phyloP scores from a whole-genome alignment of 2,113 vertebrate species.

The Morone chrysops region DNA sequence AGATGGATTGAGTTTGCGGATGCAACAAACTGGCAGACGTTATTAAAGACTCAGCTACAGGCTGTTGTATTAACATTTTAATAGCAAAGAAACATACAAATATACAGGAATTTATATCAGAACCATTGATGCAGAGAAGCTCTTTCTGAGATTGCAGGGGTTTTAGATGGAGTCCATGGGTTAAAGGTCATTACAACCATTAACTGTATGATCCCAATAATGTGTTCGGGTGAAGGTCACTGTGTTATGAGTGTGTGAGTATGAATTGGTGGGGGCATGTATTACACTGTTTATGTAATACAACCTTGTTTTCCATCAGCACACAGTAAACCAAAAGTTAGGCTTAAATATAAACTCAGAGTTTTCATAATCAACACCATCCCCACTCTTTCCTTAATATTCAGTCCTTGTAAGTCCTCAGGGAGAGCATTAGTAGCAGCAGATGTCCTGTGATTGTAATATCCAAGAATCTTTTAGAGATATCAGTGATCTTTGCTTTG shows the following conservation, averaged over 20 bases:
- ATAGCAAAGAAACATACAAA: constrained; percentile 3
- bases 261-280: not conserved
- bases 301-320: not conserved
- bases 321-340: no score
- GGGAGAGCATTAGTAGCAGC: constrained; percentile 62
- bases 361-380: constrained; percentile 32
- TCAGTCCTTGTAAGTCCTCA: constrained; percentile 44
- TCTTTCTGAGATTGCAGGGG: constrained; percentile 28
- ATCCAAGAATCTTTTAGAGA: constrained; percentile 60
- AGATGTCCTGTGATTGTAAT: constrained; percentile 66
- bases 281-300: not conserved
- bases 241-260: constrained; percentile 4
- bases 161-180: not conserved
- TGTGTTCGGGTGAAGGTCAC: constrained; percentile 26
- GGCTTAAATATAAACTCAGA: not conserved
- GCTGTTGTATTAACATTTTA: constrained; percentile 19
- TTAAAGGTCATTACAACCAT: constrained; percentile 34
- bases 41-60: constrained; percentile 22
- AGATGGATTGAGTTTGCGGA: constrained; percentile 14
- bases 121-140: not conserved
- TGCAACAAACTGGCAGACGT: constrained; percentile 1
- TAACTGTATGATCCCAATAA: constrained; percentile 1
- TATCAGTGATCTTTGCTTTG: constrained; percentile 50
- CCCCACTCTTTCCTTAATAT: constrained; percentile 44
- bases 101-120: not conserved